Conservation (phyloP, 2,113 vertebrate species). For the Clarias gariepinus region DNA sequence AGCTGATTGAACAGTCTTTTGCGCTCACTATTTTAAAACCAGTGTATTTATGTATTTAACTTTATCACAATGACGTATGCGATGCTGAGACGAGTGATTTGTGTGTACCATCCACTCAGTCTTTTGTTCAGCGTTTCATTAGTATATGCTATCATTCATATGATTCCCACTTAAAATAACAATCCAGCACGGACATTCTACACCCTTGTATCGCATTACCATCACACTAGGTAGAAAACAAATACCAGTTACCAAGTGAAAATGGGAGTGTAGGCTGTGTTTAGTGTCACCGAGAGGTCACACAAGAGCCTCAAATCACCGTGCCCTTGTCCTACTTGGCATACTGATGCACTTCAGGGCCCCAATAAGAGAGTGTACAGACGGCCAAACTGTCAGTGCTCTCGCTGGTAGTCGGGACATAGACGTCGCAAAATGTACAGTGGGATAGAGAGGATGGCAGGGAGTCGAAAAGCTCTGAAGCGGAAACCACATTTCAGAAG, state of each 20-base stretch:
- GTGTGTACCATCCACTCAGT: too few relatives aligned
- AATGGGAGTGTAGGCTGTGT: not conserved
- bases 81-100: not conserved
- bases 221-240: not conserved
- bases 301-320: not conserved
- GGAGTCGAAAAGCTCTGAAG: constrained; percentile 4
- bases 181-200: not conserved
- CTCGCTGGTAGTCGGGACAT: not conserved
- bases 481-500: not conserved
- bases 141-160: not conserved
- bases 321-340: constrained; percentile 13
- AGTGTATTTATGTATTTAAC: not conserved
- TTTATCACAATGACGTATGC: not conserved
- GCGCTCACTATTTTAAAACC: not conserved
- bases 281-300: not conserved
- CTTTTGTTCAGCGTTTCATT: not conserved
- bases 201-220: not conserved
- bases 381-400: not conserved
- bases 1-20: not conserved
- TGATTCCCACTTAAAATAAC: not conserved
- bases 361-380: not conserved
- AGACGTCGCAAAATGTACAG: not conserved
- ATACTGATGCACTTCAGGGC: not conserved
- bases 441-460: not conserved
- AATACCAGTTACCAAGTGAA: not conserved